phyloP scores from a whole-genome alignment of 2,113 vertebrate genomes.

The Prietella phreatophila region DNA sequence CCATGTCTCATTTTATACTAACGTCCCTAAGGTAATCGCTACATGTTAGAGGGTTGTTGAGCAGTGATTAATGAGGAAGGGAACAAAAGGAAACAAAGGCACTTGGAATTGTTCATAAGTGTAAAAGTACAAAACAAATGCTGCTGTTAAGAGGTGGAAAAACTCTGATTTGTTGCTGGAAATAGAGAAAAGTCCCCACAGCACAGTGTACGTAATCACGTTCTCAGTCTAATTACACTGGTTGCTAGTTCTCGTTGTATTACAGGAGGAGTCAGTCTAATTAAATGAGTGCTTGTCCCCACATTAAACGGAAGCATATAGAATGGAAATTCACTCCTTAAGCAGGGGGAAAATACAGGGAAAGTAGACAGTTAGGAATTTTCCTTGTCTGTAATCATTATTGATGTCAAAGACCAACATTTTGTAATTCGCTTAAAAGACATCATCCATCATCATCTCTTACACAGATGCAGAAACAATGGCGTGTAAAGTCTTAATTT shows the following conservation, averaged over 20 bases:
- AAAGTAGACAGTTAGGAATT: constrained; percentile 48
- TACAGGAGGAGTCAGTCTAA: constrained; percentile 58
- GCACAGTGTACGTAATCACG: constrained; percentile 71
- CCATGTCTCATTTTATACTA: constrained; percentile 8
- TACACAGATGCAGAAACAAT: neutral
- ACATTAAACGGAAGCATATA: constrained; percentile 59
- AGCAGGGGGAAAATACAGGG: constrained; percentile 15
- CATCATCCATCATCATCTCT: constrained; percentile 53
- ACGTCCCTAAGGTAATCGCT: constrained; percentile 7
- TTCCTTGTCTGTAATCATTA: constrained; percentile 57
- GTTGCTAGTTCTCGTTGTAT: constrained; percentile 54
- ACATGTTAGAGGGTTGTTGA: constrained; percentile 15
- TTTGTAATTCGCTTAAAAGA: constrained; percentile 38
- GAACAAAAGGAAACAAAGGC: constrained; percentile 7
- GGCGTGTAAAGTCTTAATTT: neutral
- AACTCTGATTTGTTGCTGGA: constrained; percentile 66
- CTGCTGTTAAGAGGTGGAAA: constrained; percentile 59
- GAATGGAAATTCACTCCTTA: constrained; percentile 21
- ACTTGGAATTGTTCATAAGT: neutral
- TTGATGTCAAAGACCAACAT: constrained; percentile 54
- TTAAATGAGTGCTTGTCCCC: constrained; percentile 65
- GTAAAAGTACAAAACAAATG: constrained; percentile 51
- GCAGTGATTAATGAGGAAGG: constrained; percentile 32
- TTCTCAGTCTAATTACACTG: constrained; percentile 70
- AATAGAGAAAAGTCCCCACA: constrained; percentile 66